Evolutionary conservation across 53 echinoderm and acorn worm species (phyloP), one percentile per base, ranked within the genome.

Genomic region (Holothuria scabra): DNA sequence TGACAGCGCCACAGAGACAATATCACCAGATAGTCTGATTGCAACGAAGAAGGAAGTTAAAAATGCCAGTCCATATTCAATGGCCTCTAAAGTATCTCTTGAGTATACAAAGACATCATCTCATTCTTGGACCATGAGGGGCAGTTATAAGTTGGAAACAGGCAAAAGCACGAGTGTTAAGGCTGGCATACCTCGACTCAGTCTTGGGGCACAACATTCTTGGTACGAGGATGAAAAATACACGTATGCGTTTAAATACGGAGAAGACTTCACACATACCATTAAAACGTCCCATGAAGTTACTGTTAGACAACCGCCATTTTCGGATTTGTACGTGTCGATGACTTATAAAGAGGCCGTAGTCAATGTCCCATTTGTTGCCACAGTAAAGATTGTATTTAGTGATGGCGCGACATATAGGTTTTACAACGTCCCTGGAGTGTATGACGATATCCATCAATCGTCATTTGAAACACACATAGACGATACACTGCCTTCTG

Each of bases 401-500:
- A 46, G 9, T 8, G 28, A 72, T 34, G 46, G 49, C 3, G 22
- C 3, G 18, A 4, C 22, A 19, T 46, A 24, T 24, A 5, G 14
- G 24, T 22, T 14, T 9, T 23, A 26, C 1, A 72, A 25, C 8
- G n/a, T 25, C 46, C 28, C 32, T 16, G 72, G 72, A 14, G 72
- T 48, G 11, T 72, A 24, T 44, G 46, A 41, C 12, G n/a, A 44
- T 21, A 21, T 72, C 8, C 72, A 72, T 8, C 44, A 37, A 22
- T 12, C 72, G 28, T 72, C 72, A 21, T 72, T 24, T 23, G 72
- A 72, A 10, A 46, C 72, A 44, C 72, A 48, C 14, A 35, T 72
- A 23, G 72, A 72, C 11, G 46, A 28, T 46, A 49, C 52, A 0
- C 4, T 52, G 16, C 52, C 52, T 52, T 52, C 52, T 8, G 52